Evolutionary conservation across 2,113 vertebrate species (phyloP), one percentile per base, ranked within the genome.

Genomic region (Podarcis muralis): DNA sequence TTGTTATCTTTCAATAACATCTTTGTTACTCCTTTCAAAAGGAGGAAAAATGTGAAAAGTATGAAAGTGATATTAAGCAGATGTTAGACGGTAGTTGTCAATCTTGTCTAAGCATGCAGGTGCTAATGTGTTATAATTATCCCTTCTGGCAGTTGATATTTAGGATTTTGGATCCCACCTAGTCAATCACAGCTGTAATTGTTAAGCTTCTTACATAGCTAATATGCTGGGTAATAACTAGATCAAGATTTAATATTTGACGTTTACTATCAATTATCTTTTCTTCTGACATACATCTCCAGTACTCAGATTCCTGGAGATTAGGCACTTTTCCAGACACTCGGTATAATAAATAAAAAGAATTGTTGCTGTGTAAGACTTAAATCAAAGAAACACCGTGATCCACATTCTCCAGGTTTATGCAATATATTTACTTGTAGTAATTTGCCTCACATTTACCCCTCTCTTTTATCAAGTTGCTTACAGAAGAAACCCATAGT

Each of bases 71-170:
- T 96, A 95, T 95, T 91, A 95, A 95, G 97, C 97, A 97, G 97
- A 97, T 97, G 97, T 97, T 94, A 97, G 96, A 90, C 95, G 94
- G 92, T 93, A 93, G 95, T 93, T 97, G 97, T 97, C 97, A 97
- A 95, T 97, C 97, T 97, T 95, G 93, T 96, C 95, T 95, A 95
- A 97, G 97, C 97, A 96, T 53, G 92, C 96, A 98, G 97, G 97
- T 97, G 97, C 96, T 97, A 97, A 97, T 97, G 97, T 96, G 97
- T 96, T 97, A 96, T 97, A 97, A 98, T 97, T 97, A 97, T 96
- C 97, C 96, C 95, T 97, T 97, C 96, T 96, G 97, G 96, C 96
- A 97, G 96, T 96, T 96, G 97, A 94, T 97, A 97, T 97, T 97
- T 96, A 96, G 96, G 95, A 96, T 96, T 97, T 96, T 94, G 96